Evolutionary conservation across 2,797 vertebrate species (phyloP).

Genomic region (Microctenopoma stevenorrisi): DNA sequence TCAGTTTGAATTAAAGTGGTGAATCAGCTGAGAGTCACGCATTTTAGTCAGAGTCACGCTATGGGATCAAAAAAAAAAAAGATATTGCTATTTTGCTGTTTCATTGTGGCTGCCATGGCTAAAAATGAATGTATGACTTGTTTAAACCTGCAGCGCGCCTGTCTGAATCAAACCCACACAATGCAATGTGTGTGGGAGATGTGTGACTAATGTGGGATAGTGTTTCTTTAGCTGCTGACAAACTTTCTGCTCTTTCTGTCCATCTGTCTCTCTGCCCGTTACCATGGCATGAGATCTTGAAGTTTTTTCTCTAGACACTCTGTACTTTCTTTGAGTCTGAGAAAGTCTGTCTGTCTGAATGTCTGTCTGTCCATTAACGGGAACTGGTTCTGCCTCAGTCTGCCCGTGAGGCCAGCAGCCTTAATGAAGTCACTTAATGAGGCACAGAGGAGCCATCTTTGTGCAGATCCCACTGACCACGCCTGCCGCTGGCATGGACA

Average conservation of each 20-base stretch:
- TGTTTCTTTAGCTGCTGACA: constrained; percentile 54
- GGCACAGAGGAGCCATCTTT: constrained; percentile 81
- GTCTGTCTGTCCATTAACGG: constrained; percentile 68
- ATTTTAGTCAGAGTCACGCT: not conserved
- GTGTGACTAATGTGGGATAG: constrained; percentile 65
- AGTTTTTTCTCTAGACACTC: constrained; percentile 38
- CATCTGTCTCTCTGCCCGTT: constrained; percentile 46
- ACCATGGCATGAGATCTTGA: constrained; percentile 50
- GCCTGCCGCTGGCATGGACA: constrained; percentile 75
- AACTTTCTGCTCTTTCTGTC: constrained; percentile 59
- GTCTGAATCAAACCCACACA: constrained; percentile 40
- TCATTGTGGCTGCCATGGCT: not conserved
- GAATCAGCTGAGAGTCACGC: not conserved
- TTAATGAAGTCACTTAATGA: constrained; percentile 84
- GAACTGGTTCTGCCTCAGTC: constrained; percentile 56
- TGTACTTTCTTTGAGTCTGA: constrained; percentile 63
- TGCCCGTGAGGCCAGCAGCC: constrained; percentile 52
- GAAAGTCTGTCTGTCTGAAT: constrained; percentile 53
- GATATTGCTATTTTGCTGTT: not conserved
- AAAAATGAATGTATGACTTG: constrained; percentile 39
- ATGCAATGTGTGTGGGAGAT: constrained; percentile 46
- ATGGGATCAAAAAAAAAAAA: not conserved
- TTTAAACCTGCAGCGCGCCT: constrained; percentile 33
- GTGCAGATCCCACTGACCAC: constrained; percentile 72
- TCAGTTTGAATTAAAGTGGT: constrained; percentile 5